A percentile compares a stretch with the other conserved stretches of the same genome.
Evolutionary conservation across 2,797 vertebrate species (phyloP).

Genomic region (Urophycis tenuis): DNA sequence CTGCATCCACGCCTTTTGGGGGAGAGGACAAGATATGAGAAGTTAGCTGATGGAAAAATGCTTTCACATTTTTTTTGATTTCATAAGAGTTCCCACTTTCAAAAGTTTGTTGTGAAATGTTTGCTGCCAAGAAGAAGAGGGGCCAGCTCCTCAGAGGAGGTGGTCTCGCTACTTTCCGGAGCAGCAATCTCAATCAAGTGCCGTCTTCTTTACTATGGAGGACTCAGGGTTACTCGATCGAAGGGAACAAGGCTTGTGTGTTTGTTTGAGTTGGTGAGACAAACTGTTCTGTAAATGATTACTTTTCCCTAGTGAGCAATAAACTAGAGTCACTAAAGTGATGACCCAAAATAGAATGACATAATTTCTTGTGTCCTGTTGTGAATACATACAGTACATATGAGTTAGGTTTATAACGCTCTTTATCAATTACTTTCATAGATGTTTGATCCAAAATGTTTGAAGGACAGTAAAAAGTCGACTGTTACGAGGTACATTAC

Average conservation of each 20-base stretch:
- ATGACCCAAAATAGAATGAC: no score
- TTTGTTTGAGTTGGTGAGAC: constrained; percentile 6
- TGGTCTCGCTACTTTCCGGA: no score
- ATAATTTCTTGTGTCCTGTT: no score
- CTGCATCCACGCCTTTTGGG: background rate
- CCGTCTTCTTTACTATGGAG: background rate
- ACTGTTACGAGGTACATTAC: background rate
- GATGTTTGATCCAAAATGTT: background rate
- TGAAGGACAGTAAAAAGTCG: background rate
- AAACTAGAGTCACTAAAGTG: constrained; percentile 10
- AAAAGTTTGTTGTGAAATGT: background rate
- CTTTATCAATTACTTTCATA: background rate
- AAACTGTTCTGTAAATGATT: constrained; percentile 27
- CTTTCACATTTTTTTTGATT: background rate
- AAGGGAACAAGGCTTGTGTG: background rate
- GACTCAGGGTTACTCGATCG: constrained; percentile 1
- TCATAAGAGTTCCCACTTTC: no score
- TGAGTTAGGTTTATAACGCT: background rate
- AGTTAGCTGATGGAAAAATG: background rate
- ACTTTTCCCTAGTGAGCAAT: constrained; percentile 12
- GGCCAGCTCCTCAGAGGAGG: no score
- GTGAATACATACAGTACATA: background rate
- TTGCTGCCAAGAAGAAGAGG: no score
- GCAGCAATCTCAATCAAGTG: no score
- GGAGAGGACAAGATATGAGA: background rate